A percentile compares a stretch with the other conserved stretches of the same genome.
Evolutionary conservation across 2,888 invertebrate genomes (phyloP).

Genomic region (Polydrusus tereticollis): DNA sequence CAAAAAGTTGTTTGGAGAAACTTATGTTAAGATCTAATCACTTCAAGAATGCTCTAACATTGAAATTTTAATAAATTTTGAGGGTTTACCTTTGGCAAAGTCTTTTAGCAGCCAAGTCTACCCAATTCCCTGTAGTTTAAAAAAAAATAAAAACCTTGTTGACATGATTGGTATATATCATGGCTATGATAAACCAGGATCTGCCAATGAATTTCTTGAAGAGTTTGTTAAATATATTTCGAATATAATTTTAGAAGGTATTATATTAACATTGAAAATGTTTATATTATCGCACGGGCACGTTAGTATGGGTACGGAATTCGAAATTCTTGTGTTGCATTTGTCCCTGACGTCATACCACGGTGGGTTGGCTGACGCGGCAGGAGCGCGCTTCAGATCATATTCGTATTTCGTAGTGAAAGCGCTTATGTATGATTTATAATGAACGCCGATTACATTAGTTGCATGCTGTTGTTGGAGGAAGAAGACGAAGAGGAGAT

Average conservation of each 20-base stretch:
- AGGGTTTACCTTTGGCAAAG: constrained; percentile 48
- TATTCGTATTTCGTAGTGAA: no score
- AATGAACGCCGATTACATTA: no score
- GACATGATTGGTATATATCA: constrained; percentile 50
- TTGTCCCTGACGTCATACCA: no score
- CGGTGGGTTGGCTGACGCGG: no score
- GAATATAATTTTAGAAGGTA: constrained; percentile 31
- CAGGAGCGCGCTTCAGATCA: no score
- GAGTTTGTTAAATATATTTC: constrained; percentile 47
- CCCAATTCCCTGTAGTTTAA: constrained; percentile 50
- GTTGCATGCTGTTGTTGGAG: no score
- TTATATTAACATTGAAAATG: no score
- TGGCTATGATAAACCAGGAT: constrained; percentile 49
- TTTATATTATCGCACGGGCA: no score
- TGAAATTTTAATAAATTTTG: constrained; percentile 37
- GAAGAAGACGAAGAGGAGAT: no score
- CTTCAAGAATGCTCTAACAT: constrained; percentile 3
- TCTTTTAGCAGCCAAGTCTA: constrained; percentile 41
- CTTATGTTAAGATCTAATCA: neutral
- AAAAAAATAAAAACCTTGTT: constrained; percentile 39
- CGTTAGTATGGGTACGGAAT: no score
- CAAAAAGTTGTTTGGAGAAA: neutral
- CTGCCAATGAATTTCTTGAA: constrained; percentile 26
- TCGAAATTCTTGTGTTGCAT: no score
- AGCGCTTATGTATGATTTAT: no score